Conservation (phyloP, 1,140 invertebrate species). For the Lordiphosa stackelbergi region DNA sequence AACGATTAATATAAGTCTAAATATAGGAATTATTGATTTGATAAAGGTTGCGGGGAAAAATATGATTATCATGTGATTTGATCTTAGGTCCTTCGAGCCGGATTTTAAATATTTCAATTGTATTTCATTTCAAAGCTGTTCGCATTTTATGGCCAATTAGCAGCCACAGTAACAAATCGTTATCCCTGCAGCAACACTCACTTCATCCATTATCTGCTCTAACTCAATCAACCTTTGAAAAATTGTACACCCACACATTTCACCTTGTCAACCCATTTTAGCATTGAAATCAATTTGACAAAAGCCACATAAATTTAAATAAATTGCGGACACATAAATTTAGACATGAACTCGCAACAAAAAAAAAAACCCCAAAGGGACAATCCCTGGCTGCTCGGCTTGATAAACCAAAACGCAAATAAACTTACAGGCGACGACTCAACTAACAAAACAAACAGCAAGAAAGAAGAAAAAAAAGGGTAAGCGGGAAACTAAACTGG, state of each 20-base stretch:
- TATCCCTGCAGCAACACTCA: too few species aligned
- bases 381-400: conserved; percentile 13
- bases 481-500: conserved; percentile 44
- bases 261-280: conserved; percentile 70
- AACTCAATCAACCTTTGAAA: conserved; percentile 59
- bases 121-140: too few species aligned
- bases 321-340: conserved; percentile 72
- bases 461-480: conserved; percentile 28
- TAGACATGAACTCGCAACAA: conserved; percentile 40
- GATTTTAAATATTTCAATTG: too few species aligned
- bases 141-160: too few species aligned
- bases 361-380: conserved; percentile 8
- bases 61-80: too few species aligned
- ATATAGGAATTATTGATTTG: neutral
- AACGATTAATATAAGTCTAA: neutral
- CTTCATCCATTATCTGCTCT: too few species aligned
- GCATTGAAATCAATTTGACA: conserved; percentile 73
- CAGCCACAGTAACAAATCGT: too few species aligned
- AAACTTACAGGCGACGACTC: conserved; percentile 64
- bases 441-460: conserved; percentile 67
- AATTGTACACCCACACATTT: conserved; percentile 30
- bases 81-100: too few species aligned
- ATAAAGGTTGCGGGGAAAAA: too few species aligned
- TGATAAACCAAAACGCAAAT: conserved; percentile 68
- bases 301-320: conserved; percentile 74